Evolutionary conservation across 2,113 vertebrate species (phyloP), one percentile per base, ranked within the genome.

Genomic region (Lampris incognitus): DNA sequence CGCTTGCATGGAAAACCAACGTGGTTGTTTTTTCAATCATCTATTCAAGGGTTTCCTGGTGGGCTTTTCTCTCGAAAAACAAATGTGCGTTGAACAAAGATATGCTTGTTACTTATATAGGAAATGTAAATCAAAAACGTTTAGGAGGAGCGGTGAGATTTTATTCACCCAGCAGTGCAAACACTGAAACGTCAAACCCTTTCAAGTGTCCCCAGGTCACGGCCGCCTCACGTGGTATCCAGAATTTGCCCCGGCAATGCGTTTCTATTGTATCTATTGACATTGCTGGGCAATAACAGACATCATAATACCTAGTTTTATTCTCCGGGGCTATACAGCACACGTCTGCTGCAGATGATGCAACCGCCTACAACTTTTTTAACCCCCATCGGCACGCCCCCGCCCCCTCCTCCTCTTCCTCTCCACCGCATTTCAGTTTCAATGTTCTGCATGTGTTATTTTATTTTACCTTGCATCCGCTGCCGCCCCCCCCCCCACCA

Each of bases 11-110:
- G 89, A 92, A 92, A 90, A 90, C 90, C 90, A 88, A 85, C 81
- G 71, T 73, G 85, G 85, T 89, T 90, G 91, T 87, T 92, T 91
- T 91, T 94, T 88, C 85, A 91, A 90, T 92, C 90, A 92, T 89
- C 90, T 92, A 90, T 92, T 91, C 87, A 84, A 89, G 85, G 85
- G 84, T 88, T 89, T 91, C 85, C 87, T 89, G 89, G 86, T 89
- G 89, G 92, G 89, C 86, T 92, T 88, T 89, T 90, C 69, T 87
- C 83, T 86, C 86, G 61, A 87, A 87, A 88, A 89, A 85, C 81
- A 88, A 89, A 89, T 90, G 88, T 88, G 87, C 85, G 50, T 82
- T 39, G 77, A 83, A 90, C 88, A 90, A 91, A 91, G 86, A 86
- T 85, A 81, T 5, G 72, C 78, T 88, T 92, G 85, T 85, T 83